Conservation (phyloP, 2,113 vertebrate species). For the Psephotus haematonotus region DNA sequence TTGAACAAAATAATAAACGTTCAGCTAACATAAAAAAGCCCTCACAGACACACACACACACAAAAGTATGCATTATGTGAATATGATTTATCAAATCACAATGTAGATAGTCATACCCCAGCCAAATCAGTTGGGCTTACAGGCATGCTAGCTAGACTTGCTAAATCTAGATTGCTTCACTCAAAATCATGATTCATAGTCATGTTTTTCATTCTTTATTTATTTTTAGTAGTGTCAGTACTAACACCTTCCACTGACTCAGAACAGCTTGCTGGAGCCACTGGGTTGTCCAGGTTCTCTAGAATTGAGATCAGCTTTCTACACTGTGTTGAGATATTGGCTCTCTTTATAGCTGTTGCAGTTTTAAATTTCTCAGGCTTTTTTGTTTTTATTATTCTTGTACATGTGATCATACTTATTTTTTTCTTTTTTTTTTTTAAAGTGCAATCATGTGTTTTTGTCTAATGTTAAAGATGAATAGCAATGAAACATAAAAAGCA, state of each 20-base stretch:
- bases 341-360: not conserved
- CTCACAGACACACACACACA: not conserved
- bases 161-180: slow-evolving; percentile 5
- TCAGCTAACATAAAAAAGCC: not conserved
- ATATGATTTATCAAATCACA: not conserved
- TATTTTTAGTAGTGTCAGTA: slow-evolving; percentile 24
- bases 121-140: not conserved
- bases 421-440: not conserved
- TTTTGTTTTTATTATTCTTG: not conserved
- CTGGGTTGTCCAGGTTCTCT: not conserved
- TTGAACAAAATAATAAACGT: not conserved
- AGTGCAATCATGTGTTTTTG: not conserved
- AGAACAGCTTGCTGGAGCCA: not conserved
- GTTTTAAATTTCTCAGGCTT: not conserved
- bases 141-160: not conserved
- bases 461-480: not conserved
- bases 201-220: not conserved
- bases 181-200: slow-evolving; percentile 39
- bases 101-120: not conserved
- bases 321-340: not conserved
- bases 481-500: not conserved
- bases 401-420: not conserved
- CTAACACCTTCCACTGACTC: not conserved
- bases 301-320: not conserved
- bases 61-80: not conserved